phyloP scores from a whole-genome alignment of 2,888 invertebrate species.

The Gasteruption jaculator region DNA sequence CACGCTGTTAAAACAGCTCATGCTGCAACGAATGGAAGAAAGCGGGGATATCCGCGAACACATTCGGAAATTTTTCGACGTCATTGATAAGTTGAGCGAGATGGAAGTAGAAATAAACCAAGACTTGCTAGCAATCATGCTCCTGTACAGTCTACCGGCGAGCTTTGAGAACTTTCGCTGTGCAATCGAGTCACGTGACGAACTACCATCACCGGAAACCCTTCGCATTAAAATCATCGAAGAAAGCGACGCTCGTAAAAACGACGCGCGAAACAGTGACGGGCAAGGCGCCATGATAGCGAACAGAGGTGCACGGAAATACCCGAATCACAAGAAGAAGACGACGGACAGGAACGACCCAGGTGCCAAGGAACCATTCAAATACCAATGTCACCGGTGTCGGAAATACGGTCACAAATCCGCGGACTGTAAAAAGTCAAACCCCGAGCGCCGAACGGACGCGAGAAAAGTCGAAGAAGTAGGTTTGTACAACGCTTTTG shows the following conservation, averaged over 20 bases:
- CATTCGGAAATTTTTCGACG: slow-evolving; percentile 11
- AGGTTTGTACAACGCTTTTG: no score
- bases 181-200: slow-evolving; percentile 15
- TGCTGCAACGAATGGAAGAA: slow-evolving; percentile 7
- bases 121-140: slow-evolving; percentile 11
- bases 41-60: slow-evolving; percentile 13
- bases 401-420: slow-evolving; percentile 7
- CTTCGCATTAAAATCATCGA: slow-evolving; percentile 17
- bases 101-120: slow-evolving; percentile 15
- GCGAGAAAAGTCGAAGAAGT: no score
- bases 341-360: no score
- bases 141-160: slow-evolving; percentile 15
- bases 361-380: no score
- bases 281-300: no score
- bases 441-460: no score
- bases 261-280: no score
- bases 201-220: slow-evolving; percentile 14
- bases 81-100: slow-evolving; percentile 14
- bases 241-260: slow-evolving; percentile 12
- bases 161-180: slow-evolving; percentile 12
- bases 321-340: no score
- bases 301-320: no score
- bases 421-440: slow-evolving; percentile 1
- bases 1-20: slow-evolving; percentile 9
- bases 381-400: slow-evolving; percentile 4